These are phyloP conservation scores for Dryobotodes eremita DNA, from an alignment of 2,888 invertebrate species.

Conservation along the genomic window DNA sequence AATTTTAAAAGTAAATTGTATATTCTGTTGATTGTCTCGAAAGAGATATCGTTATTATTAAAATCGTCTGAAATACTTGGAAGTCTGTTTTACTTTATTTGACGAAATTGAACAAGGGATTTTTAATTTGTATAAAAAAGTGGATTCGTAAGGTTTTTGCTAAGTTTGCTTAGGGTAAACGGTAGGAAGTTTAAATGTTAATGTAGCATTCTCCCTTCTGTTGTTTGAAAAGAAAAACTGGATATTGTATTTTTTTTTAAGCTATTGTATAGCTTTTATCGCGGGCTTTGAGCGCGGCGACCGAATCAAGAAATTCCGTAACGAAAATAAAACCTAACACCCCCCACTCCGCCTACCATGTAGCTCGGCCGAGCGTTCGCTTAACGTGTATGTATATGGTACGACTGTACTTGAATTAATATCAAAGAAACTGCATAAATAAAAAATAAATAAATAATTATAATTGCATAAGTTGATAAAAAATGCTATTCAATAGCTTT, in stretches of 20 bases:
- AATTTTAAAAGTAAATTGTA: conserved; percentile 70
- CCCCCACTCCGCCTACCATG: too few species aligned
- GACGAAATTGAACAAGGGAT: conserved; percentile 32
- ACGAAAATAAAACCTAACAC: too few species aligned
- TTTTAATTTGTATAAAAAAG: conserved; percentile 38
- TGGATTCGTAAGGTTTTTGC: conserved; percentile 19
- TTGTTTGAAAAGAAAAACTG: conserved; percentile 12
- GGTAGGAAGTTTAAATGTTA: not conserved
- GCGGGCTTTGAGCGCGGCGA: too few species aligned
- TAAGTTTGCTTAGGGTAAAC: conserved; percentile 8
- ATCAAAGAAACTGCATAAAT: too few species aligned
- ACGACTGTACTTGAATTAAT: too few species aligned
- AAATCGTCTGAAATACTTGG: conserved; percentile 47
- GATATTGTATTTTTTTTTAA: not conserved
- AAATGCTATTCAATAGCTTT: too few species aligned
- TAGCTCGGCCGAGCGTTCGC: too few species aligned
- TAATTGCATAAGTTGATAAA: too few species aligned
- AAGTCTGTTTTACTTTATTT: conserved; percentile 24
- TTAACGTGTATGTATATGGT: too few species aligned
- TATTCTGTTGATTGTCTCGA: conserved; percentile 66
- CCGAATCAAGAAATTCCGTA: too few species aligned
- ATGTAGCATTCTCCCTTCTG: not conserved
- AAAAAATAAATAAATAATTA: too few species aligned
- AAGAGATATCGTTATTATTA: conserved; percentile 67
- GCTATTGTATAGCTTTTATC: too few species aligned